Percentiles rank a stretch among this genome's conserved stretches.
These are phyloP conservation scores for Calcarius ornatus DNA, from an alignment of 2,113 vertebrate species.

Conservation along the genomic window DNA sequence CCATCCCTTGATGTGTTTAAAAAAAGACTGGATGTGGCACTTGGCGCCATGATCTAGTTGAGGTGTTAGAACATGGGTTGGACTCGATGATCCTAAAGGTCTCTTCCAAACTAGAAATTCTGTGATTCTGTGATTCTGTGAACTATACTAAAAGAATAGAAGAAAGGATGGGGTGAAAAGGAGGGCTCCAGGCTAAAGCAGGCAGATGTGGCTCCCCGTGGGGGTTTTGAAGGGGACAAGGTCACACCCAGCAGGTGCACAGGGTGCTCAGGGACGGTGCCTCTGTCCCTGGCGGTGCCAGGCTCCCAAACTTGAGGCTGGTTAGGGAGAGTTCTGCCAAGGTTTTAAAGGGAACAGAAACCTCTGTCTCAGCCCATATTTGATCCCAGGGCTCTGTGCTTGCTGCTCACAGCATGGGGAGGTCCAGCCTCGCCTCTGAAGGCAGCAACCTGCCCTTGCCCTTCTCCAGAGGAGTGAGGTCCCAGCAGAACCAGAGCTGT, in stretches of 20 bases:
- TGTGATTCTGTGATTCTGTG: too few relatives aligned
- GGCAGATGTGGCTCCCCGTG: rapidly evolving
- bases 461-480: neutral
- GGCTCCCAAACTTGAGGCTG: rapidly evolving
- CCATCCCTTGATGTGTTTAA: too few relatives aligned
- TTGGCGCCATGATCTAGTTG: too few relatives aligned
- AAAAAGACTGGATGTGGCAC: too few relatives aligned
- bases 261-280: neutral
- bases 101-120: too few relatives aligned
- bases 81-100: too few relatives aligned
- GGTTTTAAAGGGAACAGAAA: rapidly evolving
- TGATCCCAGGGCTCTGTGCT: neutral
- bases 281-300: neutral
- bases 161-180: neutral
- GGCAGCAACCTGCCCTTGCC: neutral
- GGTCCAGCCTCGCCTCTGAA: neutral
- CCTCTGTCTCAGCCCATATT: neutral
- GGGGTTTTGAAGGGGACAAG: neutral
- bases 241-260: too few relatives aligned
- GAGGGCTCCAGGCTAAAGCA: neutral
- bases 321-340: neutral
- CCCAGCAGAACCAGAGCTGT: neutral
- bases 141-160: too few relatives aligned
- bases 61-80: too few relatives aligned
- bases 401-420: rapidly evolving